A percentile compares a stretch with the other conserved stretches of the same genome.
These are phyloP conservation scores for Vanessa tameamea DNA, from an alignment of 1,140 invertebrate species.

Conservation along the genomic window DNA sequence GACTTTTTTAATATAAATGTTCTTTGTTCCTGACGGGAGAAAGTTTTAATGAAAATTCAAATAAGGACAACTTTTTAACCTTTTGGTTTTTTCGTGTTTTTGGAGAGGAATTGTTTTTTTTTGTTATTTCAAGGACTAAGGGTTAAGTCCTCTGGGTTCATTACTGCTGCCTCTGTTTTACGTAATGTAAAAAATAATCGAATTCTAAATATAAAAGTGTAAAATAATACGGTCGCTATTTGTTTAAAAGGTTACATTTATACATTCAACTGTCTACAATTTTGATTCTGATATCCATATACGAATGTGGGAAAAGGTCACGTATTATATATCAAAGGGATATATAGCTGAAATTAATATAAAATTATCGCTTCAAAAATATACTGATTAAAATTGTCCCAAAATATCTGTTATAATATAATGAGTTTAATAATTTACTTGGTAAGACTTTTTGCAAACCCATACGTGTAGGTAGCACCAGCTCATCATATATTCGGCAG, in stretches of 20 bases:
- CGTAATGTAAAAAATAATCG: constrained; percentile 5
- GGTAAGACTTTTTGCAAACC: too few species aligned
- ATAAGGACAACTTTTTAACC: constrained; percentile 79
- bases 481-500: too few species aligned
- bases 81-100: constrained; percentile 72
- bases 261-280: too few species aligned
- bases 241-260: too few species aligned
- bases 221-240: too few species aligned
- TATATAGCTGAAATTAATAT: too few species aligned
- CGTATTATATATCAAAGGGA: too few species aligned
- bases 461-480: too few species aligned
- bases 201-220: background rate
- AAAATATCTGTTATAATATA: background rate
- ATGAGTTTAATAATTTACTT: background rate
- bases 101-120: constrained; percentile 67
- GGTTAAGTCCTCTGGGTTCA: constrained; percentile 33
- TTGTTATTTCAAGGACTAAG: constrained; percentile 68
- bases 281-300: too few species aligned
- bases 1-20: constrained; percentile 81
- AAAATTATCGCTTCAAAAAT: too few species aligned
- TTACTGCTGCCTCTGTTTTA: constrained; percentile 25
- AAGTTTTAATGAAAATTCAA: constrained; percentile 81
- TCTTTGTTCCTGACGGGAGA: constrained; percentile 80
- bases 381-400: too few species aligned
- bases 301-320: too few species aligned